These are phyloP conservation scores for Aldrovandia affinis DNA, from an alignment of 2,797 vertebrate species.

Conservation along the genomic window DNA sequence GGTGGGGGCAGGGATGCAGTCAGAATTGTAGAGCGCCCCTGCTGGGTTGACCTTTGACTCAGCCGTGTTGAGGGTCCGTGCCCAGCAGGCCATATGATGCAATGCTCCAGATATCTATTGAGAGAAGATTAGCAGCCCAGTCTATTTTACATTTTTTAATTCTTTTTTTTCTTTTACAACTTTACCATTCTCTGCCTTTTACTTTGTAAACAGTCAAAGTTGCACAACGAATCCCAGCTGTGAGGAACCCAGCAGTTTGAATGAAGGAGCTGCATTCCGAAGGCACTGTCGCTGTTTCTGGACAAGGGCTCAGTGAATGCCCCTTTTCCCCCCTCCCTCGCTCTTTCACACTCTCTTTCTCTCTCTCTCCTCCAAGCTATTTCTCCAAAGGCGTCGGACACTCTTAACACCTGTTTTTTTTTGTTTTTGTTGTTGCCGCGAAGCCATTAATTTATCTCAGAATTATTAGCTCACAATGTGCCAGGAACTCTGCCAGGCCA, in stretches of 20 bases:
- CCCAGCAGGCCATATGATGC: conserved; percentile 61
- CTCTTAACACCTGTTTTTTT: conserved; percentile 73
- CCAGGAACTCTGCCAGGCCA: conserved; percentile 64
- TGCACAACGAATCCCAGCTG: conserved; percentile 42
- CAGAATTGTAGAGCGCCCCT: conserved; percentile 60
- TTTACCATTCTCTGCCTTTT: conserved; percentile 57
- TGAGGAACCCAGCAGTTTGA: conserved; percentile 60
- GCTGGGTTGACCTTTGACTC: conserved; percentile 65
- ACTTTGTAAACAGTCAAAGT: conserved; percentile 59
- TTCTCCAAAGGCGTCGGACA: too few relatives aligned
- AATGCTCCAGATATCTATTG: conserved; percentile 69
- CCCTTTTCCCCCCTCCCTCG: conserved; percentile 33
- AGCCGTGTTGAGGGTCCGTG: conserved; percentile 57
- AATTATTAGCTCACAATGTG: conserved; percentile 74
- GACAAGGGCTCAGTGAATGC: conserved; percentile 45
- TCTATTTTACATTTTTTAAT: too few relatives aligned
- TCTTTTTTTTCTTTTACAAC: conserved; percentile 57
- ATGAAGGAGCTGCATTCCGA: conserved; percentile 69
- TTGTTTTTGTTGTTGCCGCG: too few relatives aligned
- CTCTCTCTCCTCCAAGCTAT: too few relatives aligned
- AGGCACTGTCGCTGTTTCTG: conserved; percentile 65
- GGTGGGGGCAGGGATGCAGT: conserved; percentile 14
- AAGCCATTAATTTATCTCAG: conserved; percentile 74
- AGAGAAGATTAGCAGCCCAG: conserved; percentile 38
- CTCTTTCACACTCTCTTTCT: too few relatives aligned